phyloP scores from a whole-genome alignment of 2,113 vertebrate genomes.

The Argyrosomus japonicus region DNA sequence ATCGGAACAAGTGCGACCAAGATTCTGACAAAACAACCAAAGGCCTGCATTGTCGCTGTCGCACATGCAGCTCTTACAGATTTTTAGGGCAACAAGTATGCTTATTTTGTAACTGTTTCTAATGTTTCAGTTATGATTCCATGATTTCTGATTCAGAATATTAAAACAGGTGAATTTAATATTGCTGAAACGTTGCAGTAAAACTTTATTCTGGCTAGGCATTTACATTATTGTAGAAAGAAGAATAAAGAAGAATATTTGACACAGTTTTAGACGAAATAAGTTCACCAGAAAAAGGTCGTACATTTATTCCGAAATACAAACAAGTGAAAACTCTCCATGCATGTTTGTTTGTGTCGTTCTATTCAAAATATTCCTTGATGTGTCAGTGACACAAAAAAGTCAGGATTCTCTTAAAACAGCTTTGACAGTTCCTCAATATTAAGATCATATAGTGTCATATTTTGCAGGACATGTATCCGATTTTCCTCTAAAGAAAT shows the following conservation, averaged over 20 bases:
- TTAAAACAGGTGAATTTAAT: conserved; percentile 32
- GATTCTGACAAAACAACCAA: conserved; percentile 53
- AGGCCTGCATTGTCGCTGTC: conserved; percentile 39
- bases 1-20: conserved; percentile 62
- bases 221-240: neutral
- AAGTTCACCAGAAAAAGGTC: neutral
- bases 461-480: neutral
- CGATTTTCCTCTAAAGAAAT: neutral
- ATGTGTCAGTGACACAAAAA: neutral
- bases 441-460: neutral
- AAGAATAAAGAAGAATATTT: neutral
- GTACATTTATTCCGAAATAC: neutral
- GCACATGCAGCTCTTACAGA: conserved; percentile 13
- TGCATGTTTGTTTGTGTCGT: neutral
- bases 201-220: neutral
- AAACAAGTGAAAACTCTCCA: neutral
- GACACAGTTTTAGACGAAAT: conserved; percentile 1
- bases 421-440: neutral
- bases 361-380: neutral
- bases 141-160: conserved; percentile 8
- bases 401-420: neutral
- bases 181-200: neutral
- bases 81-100: conserved; percentile 38
- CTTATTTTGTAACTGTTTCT: conserved; percentile 37
- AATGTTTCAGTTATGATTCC: conserved; percentile 4